phyloP scores from a whole-genome alignment of 30 jellyfish, hydroid and myxozoan species.

The Aurelia coerulea region DNA sequence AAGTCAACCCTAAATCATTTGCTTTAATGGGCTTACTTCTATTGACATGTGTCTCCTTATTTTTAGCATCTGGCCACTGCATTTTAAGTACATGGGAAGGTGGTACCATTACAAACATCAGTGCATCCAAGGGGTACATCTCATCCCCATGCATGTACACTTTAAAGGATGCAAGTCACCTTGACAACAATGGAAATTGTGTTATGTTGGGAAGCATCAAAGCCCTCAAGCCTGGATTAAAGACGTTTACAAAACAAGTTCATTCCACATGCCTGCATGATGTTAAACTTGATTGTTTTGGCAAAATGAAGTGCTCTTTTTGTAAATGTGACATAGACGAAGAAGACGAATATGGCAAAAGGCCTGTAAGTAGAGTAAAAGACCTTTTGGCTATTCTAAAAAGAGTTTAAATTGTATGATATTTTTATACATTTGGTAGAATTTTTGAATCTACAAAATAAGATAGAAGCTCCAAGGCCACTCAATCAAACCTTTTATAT shows the following conservation, averaged over 20 bases:
- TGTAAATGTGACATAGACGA: neutral
- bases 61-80: too few relatives aligned
- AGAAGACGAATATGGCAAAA: neutral
- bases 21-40: too few relatives aligned
- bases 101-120: constrained; percentile 34
- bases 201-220: constrained; percentile 22
- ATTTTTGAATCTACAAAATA: too few relatives aligned
- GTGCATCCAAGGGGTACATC: constrained; percentile 52
- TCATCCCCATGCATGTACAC: constrained; percentile 59
- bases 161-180: neutral
- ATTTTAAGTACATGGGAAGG: neutral
- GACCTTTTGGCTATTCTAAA: too few relatives aligned
- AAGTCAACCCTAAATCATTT: too few relatives aligned
- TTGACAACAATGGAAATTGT: constrained; percentile 7
- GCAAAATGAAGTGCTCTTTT: constrained; percentile 6
- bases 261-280: constrained; percentile 40
- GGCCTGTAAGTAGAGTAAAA: constrained; percentile 7
- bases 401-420: too few relatives aligned
- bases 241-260: neutral
- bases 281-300: neutral
- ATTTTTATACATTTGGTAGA: too few relatives aligned
- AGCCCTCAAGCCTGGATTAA: neutral
- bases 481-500: too few relatives aligned
- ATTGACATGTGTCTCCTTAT: too few relatives aligned
- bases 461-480: too few relatives aligned